These are phyloP conservation scores for Lutraria lutraria DNA, from an alignment of 2,888 invertebrate species.

Conservation along the genomic window DNA sequence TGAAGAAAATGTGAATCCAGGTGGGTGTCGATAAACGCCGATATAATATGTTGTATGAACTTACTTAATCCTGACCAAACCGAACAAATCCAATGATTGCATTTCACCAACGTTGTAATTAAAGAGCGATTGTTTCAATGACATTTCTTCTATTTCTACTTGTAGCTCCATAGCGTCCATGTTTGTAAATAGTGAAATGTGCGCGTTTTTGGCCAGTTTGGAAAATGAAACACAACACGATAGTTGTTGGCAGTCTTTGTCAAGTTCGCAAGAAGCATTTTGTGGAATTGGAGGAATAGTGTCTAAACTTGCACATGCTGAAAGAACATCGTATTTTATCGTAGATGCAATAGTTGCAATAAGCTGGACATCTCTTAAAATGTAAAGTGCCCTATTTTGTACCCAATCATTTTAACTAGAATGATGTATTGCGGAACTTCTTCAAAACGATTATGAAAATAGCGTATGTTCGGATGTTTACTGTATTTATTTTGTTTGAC, in stretches of 20 bases:
- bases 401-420: too few relatives aligned
- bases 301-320: background rate
- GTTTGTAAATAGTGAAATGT: background rate
- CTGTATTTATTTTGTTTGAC: too few relatives aligned
- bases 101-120: background rate
- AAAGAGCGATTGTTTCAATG: background rate
- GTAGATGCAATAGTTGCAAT: too few relatives aligned
- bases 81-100: constrained; percentile 25
- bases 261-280: background rate
- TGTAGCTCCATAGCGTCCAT: background rate
- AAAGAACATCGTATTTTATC: background rate
- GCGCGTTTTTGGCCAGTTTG: background rate
- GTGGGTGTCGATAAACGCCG: too few relatives aligned
- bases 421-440: too few relatives aligned
- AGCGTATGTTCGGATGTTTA: too few relatives aligned
- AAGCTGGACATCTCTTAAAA: too few relatives aligned
- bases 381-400: too few relatives aligned
- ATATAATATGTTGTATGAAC: too few relatives aligned
- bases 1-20: too few relatives aligned
- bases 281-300: background rate
- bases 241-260: background rate
- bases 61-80: constrained; percentile 20
- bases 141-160: background rate
- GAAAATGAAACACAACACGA: background rate
- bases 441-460: too few relatives aligned